Percentiles rank a stretch among this genome's conserved stretches.
Conservation (phyloP, 2,797 vertebrate genomes). For the Sebastes alutus region DNA sequence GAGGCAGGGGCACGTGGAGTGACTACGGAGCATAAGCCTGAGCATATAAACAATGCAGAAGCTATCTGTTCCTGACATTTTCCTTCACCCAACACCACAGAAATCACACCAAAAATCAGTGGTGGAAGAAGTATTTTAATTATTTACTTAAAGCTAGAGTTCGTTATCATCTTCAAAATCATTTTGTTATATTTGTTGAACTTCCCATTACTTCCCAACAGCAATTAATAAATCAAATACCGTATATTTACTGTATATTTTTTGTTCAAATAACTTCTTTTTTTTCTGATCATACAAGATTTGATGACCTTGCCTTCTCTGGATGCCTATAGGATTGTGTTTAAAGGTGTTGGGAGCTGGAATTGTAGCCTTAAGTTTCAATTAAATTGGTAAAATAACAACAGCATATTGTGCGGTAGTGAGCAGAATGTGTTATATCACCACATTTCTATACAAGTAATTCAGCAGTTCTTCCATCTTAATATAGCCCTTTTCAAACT, state of each 20-base stretch:
- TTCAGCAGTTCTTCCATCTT: not conserved
- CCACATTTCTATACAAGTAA: not conserved
- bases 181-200: no score
- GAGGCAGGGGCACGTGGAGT: not conserved
- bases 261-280: not conserved
- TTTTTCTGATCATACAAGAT: not conserved
- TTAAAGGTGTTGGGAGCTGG: not conserved
- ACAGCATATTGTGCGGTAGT: not conserved
- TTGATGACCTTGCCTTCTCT: not conserved
- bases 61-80: not conserved
- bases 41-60: not conserved
- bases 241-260: not conserved
- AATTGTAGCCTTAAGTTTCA: not conserved
- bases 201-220: no score
- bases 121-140: no score
- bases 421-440: not conserved
- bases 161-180: no score
- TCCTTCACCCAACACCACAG: not conserved
- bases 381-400: not conserved
- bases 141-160: no score
- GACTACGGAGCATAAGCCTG: not conserved
- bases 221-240: no score
- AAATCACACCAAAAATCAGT: not conserved
- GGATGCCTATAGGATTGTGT: not conserved
- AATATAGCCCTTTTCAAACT: not conserved